These are phyloP conservation scores for Mesoligia furuncula DNA, from an alignment of 2,888 invertebrate species.

Conservation along the genomic window DNA sequence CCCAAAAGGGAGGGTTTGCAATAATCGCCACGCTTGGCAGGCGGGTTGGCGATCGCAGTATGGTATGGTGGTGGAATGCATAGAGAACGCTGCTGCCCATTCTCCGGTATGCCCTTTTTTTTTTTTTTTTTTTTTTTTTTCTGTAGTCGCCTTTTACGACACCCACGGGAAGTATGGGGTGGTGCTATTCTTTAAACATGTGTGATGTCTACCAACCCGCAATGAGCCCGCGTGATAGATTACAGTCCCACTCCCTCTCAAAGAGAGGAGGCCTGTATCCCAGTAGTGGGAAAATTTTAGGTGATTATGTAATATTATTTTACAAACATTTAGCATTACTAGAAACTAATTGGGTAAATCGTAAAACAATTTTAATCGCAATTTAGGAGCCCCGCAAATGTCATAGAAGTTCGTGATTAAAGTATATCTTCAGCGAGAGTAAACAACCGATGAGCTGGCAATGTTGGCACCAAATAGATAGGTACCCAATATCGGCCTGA, in stretches of 20 bases:
- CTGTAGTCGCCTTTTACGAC: no score
- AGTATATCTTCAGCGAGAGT: slow-evolving; percentile 37
- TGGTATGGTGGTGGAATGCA: no score
- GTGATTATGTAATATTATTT: background rate
- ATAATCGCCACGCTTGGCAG: no score
- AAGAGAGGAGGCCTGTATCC: no score
- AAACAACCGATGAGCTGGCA: slow-evolving; percentile 45
- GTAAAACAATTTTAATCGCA: background rate
- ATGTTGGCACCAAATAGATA: slow-evolving; percentile 36
- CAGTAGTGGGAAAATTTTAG: background rate
- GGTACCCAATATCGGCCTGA: slow-evolving; percentile 49
- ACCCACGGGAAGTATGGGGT: no score
- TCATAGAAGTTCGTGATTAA: slow-evolving; percentile 27
- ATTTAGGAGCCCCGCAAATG: background rate
- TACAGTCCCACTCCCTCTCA: background rate
- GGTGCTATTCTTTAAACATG: no score
- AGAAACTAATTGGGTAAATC: background rate
- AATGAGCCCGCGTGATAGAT: background rate
- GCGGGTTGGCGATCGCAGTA: no score
- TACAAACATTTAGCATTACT: background rate
- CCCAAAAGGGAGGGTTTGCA: no score
- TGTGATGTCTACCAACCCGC: background rate
- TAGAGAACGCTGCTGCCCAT: no score
- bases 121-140: no score
- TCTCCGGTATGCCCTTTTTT: no score